phyloP scores from a whole-genome alignment of 2,113 vertebrate species.

The Anarrhichthys ocellatus region DNA sequence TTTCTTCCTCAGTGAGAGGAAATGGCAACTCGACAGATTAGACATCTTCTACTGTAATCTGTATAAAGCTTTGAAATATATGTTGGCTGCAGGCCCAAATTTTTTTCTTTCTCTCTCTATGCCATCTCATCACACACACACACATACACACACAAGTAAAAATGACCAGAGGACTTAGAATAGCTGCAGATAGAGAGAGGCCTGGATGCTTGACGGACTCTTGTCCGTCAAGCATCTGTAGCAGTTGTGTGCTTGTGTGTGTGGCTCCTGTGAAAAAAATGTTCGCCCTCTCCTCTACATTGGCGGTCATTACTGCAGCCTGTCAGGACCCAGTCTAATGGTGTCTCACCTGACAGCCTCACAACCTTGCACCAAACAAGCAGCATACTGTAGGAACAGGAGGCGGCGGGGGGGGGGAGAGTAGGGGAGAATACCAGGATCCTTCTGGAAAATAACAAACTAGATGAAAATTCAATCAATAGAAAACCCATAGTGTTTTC shows the following conservation, averaged over 20 bases:
- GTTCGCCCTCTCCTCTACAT: constrained; percentile 43
- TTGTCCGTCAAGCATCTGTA: constrained; percentile 34
- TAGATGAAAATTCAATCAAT: constrained; percentile 64
- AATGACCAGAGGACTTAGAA: constrained; percentile 34
- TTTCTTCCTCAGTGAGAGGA: constrained; percentile 75
- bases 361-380: constrained; percentile 66
- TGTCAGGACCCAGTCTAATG: constrained; percentile 78
- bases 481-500: constrained; percentile 64
- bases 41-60: constrained; percentile 78
- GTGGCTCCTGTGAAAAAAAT: constrained; percentile 42
- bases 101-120: constrained; percentile 20
- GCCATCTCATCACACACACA: constrained; percentile 15
- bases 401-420: background rate
- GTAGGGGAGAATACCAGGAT: background rate
- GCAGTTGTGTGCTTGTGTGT: constrained; percentile 12
- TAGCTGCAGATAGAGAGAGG: background rate
- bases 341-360: constrained; percentile 76
- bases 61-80: constrained; percentile 72
- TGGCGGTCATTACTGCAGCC: constrained; percentile 68
- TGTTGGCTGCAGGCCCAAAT: constrained; percentile 62
- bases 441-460: constrained; percentile 30
- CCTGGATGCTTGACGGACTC: constrained; percentile 14
- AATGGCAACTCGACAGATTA: constrained; percentile 79
- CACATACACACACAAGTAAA: background rate
- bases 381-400: constrained; percentile 27